Conservation (phyloP, 2,888 invertebrate species). For the Tryphoninae sp. region DNA sequence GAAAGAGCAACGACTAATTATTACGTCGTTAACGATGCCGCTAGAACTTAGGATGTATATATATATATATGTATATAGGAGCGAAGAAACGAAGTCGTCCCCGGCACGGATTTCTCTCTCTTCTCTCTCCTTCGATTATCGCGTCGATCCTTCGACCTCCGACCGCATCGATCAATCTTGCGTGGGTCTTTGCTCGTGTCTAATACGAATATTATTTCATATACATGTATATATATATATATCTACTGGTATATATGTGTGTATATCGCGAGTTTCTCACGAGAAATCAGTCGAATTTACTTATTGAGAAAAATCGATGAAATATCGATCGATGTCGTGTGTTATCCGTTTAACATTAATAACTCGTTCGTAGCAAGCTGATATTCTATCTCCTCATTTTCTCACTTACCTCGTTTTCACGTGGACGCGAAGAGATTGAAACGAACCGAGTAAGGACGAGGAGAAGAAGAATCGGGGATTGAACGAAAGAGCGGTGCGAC, state of each 20-base stretch:
- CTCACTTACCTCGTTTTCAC: conserved; percentile 45
- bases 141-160: conserved; percentile 52
- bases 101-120: conserved; percentile 16
- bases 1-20: conserved; percentile 50
- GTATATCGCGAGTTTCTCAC: no score
- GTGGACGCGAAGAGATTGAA: conserved; percentile 10
- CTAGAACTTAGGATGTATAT: conserved; percentile 37
- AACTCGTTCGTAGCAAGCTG: not conserved
- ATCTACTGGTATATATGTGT: not conserved
- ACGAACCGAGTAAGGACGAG: conserved; percentile 35
- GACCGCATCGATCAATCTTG: conserved; percentile 50
- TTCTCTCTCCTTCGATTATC: conserved; percentile 21
- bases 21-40: conserved; percentile 55
- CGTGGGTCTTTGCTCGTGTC: conserved; percentile 5
- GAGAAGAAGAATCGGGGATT: conserved; percentile 46
- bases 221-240: conserved; percentile 2
- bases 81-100: conserved; percentile 18
- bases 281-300: not conserved
- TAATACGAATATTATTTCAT: conserved; percentile 3
- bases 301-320: not conserved
- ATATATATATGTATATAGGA: conserved; percentile 4
- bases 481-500: conserved; percentile 50
- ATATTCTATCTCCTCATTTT: conserved; percentile 56
- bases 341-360: not conserved
- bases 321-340: not conserved